Evolutionary conservation across 2,888 invertebrate genomes (phyloP).

Genomic region (Loripinus fragilis): DNA sequence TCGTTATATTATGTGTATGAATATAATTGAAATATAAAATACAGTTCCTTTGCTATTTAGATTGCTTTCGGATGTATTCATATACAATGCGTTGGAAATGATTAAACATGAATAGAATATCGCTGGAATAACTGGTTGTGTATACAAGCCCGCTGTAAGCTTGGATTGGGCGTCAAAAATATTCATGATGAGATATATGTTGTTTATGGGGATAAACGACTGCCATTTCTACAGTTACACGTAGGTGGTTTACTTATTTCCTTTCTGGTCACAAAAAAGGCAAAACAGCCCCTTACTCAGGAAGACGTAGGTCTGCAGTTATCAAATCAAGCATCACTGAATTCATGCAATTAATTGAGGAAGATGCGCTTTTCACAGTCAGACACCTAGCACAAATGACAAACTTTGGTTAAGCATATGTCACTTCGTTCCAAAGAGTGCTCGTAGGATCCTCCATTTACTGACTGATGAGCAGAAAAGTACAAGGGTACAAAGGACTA

Average conservation of each 20-base stretch:
- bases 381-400: conserved; percentile 18
- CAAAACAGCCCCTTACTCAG: conserved; percentile 15
- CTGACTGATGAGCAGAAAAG: too few relatives aligned
- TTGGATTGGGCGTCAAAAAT: background rate
- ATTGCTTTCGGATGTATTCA: conserved; percentile 28
- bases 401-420: conserved; percentile 20
- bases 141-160: background rate
- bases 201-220: background rate
- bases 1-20: background rate
- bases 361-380: conserved; percentile 25
- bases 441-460: too few relatives aligned
- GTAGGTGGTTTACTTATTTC: too few relatives aligned
- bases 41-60: conserved; percentile 31
- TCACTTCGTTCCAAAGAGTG: conserved; percentile 8
- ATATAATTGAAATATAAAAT: background rate
- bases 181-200: conserved; percentile 4
- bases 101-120: background rate
- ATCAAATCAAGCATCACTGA: conserved; percentile 12
- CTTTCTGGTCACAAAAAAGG: conserved; percentile 20
- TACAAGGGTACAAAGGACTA: too few relatives aligned
- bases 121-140: background rate
- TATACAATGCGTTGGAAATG: conserved; percentile 19
- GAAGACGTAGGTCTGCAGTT: conserved; percentile 20
- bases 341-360: conserved; percentile 14
- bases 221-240: background rate